Conservation (phyloP, 1,140 invertebrate species). For the Lepeophtheirus salmonis region DNA sequence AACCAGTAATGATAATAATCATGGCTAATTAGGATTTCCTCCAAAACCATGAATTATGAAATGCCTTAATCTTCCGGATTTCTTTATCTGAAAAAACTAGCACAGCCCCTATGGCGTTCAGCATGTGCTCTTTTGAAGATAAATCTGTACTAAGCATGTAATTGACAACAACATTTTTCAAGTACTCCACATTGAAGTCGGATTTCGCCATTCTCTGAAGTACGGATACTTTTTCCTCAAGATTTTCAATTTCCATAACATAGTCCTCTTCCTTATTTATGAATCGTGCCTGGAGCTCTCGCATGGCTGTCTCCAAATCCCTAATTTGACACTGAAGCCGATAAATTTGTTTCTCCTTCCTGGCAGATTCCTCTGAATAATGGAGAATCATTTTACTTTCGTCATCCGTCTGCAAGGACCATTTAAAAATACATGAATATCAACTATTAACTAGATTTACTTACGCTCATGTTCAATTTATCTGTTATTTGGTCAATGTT, state of each 20-base stretch:
- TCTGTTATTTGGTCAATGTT: neutral
- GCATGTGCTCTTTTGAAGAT: conserved; percentile 51
- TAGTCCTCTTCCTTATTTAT: conserved; percentile 13
- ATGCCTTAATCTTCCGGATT: conserved; percentile 33
- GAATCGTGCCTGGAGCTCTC: conserved; percentile 8
- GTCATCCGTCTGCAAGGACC: no score
- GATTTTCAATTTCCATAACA: conserved; percentile 4
- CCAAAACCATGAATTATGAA: conserved; percentile 24
- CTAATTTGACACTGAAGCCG: neutral
- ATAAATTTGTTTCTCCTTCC: conserved; percentile 2
- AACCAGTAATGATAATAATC: no score
- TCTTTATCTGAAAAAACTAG: conserved; percentile 54
- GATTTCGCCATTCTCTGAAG: conserved; percentile 53
- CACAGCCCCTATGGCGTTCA: conserved; percentile 71
- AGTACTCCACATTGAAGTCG: conserved; percentile 66
- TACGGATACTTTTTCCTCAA: conserved; percentile 28
- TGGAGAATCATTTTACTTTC: conserved; percentile 2
- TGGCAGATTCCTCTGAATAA: neutral
- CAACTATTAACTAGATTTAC: no score
- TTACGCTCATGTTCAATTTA: neutral
- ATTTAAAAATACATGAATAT: no score
- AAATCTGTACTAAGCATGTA: conserved; percentile 50
- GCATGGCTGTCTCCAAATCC: conserved; percentile 6
- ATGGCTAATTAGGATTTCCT: neutral
- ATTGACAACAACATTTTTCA: conserved; percentile 71